These are phyloP conservation scores for Amblyraja radiata DNA, from an alignment of 2,797 vertebrate genomes.

Conservation along the genomic window DNA sequence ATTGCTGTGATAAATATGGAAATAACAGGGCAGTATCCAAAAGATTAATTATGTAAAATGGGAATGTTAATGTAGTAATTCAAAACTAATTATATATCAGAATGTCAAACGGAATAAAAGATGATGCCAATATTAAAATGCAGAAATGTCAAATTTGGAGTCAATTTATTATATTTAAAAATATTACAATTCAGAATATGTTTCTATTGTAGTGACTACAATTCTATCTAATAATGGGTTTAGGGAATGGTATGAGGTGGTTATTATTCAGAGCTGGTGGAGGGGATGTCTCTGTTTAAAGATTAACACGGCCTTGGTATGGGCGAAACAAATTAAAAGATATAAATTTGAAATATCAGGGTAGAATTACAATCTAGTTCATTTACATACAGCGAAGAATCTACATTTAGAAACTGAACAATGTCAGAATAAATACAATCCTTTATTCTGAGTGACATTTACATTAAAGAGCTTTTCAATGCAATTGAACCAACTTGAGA, in stretches of 20 bases:
- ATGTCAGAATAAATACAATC: not conserved
- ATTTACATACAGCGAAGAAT: not conserved
- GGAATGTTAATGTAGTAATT: not conserved
- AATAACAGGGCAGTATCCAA: not conserved
- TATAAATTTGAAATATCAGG: constrained; percentile 3
- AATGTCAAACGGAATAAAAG: not conserved
- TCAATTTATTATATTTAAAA: constrained; percentile 7
- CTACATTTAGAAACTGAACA: not conserved
- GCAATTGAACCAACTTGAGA: not conserved
- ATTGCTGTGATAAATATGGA: not conserved
- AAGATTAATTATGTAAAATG: not conserved
- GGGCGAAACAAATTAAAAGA: not conserved
- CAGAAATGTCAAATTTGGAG: not conserved
- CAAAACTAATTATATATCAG: not conserved
- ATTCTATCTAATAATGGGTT: constrained; percentile 3
- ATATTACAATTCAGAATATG: not conserved
- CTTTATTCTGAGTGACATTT: constrained; percentile 14
- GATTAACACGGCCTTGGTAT: not conserved
- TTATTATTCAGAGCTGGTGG: not conserved
- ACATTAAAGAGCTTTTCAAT: constrained; percentile 20
- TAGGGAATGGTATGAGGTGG: not conserved
- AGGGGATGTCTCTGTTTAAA: not conserved
- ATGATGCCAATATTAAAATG: not conserved
- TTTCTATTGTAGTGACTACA: not conserved
- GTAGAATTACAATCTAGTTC: not conserved